Conservation (phyloP, 2,797 vertebrate genomes). For the Bradypodion ventrale region DNA sequence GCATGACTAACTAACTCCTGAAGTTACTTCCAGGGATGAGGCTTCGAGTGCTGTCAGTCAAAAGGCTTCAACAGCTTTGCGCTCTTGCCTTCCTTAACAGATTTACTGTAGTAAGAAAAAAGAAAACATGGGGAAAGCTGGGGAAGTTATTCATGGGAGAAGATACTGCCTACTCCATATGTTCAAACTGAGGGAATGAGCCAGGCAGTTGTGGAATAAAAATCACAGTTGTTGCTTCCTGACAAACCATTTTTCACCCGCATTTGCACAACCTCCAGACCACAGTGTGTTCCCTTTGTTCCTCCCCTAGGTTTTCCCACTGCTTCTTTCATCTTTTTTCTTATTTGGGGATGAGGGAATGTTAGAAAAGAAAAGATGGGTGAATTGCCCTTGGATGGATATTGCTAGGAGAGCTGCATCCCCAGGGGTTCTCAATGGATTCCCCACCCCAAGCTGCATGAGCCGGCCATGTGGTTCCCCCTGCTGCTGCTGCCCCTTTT, state of each 20-base stretch:
- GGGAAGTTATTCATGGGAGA: background rate
- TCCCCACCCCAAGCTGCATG: too few species aligned
- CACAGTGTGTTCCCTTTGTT: background rate
- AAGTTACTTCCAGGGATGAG: background rate
- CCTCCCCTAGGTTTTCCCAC: background rate
- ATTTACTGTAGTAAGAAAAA: background rate
- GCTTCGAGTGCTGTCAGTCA: background rate
- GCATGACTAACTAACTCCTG: background rate
- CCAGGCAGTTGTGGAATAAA: background rate
- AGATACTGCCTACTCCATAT: background rate
- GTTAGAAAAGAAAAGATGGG: background rate
- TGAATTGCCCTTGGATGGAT: background rate
- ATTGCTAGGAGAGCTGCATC: background rate
- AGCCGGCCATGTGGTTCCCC: too few species aligned
- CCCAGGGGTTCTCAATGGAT: too few species aligned
- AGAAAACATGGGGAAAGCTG: background rate
- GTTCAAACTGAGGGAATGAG: background rate
- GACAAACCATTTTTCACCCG: background rate
- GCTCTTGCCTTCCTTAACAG: background rate
- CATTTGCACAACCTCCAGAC: background rate
- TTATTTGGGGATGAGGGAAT: too few species aligned
- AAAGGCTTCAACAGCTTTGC: background rate
- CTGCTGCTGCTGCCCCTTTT: too few species aligned
- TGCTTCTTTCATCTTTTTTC: background rate
- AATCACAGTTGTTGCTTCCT: background rate